Evolutionary conservation across 2,888 invertebrate species (phyloP).

Genomic region (Eupithecia abbreviata): DNA sequence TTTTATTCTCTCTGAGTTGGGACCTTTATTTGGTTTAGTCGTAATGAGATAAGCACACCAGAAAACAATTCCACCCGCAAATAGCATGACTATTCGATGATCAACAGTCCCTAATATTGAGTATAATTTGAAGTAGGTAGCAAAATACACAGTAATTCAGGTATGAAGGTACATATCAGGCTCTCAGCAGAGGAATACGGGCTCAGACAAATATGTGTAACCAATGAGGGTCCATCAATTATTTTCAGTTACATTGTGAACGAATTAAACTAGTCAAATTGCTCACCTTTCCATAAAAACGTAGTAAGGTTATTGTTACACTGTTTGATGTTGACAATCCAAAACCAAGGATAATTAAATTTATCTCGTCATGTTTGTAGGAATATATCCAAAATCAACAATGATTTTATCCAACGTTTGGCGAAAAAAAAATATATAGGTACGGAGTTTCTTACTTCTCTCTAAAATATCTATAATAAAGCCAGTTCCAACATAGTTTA

Average conservation of each 20-base stretch:
- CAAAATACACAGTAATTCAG: slow-evolving; percentile 3
- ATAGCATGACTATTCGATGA: slow-evolving; percentile 25
- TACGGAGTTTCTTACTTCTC: no score
- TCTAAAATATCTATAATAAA: no score
- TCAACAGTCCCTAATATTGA: slow-evolving; percentile 15
- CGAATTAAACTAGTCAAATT: background rate
- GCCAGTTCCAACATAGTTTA: no score
- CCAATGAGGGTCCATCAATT: background rate
- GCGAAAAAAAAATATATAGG: no score
- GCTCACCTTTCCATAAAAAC: no score
- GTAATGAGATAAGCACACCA: slow-evolving; percentile 25
- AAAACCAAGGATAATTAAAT: no score
- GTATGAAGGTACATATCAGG: slow-evolving; percentile 10
- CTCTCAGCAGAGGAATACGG: slow-evolving; percentile 30
- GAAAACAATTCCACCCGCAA: slow-evolving; percentile 28
- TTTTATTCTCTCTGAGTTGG: slow-evolving; percentile 4
- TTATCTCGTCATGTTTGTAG: no score
- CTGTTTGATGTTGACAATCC: no score
- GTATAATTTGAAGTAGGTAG: background rate
- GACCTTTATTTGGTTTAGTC: slow-evolving; percentile 24
- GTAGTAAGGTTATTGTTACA: no score
- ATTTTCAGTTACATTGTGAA: background rate
- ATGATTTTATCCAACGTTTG: no score
- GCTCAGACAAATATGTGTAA: slow-evolving; percentile 21
- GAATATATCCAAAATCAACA: no score